A percentile compares a stretch with the other conserved stretches of the same genome.
phyloP scores from a whole-genome alignment of 2,113 vertebrate genomes.

The Axis porcinus region DNA sequence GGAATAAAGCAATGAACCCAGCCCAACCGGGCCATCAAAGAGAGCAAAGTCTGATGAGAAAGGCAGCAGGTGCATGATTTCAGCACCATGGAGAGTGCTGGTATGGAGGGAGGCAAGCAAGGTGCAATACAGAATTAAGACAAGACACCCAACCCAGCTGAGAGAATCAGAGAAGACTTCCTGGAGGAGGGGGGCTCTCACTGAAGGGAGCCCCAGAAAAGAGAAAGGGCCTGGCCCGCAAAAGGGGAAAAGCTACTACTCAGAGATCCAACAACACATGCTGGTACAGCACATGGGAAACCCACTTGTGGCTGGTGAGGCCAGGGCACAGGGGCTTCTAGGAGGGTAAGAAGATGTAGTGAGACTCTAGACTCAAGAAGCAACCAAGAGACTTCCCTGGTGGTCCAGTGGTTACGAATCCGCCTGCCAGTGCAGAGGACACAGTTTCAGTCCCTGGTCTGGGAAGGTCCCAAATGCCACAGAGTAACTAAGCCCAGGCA shows the following conservation, averaged over 20 bases:
- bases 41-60: neutral
- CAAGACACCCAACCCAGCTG: neutral
- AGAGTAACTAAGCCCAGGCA: neutral
- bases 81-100: neutral
- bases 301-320: accelerated
- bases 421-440: neutral
- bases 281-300: accelerated
- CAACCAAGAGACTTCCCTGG: neutral
- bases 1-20: neutral
- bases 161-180: neutral
- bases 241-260: too few species aligned
- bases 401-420: neutral
- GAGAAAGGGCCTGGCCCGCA: neutral
- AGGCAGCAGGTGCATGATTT: neutral
- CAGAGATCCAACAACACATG: neutral
- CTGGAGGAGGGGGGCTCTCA: neutral
- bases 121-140: neutral
- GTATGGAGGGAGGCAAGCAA: neutral
- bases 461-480: neutral
- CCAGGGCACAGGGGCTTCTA: neutral
- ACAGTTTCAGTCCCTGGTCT: neutral
- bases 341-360: accelerated
- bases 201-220: neutral
- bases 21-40: accelerated
- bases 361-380: neutral